phyloP scores from a whole-genome alignment of 2,797 vertebrate species.

The Oreortyx pictus region DNA sequence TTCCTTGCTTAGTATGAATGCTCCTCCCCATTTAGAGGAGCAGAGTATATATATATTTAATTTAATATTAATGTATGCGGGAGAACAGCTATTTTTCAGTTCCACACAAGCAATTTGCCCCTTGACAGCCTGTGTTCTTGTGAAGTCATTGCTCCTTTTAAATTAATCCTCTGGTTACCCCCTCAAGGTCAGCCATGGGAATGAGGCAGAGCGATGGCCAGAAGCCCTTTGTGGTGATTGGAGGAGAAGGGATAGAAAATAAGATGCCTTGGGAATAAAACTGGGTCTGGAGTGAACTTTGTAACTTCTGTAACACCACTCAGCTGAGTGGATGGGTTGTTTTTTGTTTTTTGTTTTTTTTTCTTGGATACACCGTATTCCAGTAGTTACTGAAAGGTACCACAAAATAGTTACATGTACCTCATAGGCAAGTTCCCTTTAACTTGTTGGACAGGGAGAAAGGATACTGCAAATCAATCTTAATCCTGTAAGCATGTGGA shows the following conservation, averaged over 20 bases:
- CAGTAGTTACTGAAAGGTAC: neutral
- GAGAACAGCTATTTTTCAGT: conserved; percentile 20
- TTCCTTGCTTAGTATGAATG: neutral
- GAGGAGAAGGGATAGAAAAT: neutral
- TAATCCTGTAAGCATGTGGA: neutral
- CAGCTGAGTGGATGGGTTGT: neutral
- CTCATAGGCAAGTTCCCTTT: neutral
- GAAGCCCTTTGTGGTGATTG: neutral
- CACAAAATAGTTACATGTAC: neutral
- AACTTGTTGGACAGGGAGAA: neutral
- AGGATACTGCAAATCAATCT: neutral
- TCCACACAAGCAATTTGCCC: neutral
- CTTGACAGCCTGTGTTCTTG: conserved; percentile 14
- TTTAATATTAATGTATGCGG: neutral
- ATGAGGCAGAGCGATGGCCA: neutral
- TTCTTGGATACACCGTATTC: neutral
- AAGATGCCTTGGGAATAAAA: neutral
- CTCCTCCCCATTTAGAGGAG: neutral
- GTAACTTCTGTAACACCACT: neutral
- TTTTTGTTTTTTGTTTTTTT: neutral
- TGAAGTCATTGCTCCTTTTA: neutral
- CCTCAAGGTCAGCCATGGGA: neutral
- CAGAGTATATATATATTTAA: neutral
- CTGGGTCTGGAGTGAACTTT: neutral
- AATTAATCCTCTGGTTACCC: conserved; percentile 4